Evolutionary conservation across 2,113 vertebrate species (phyloP).

Genomic region (Calidris pugnax): DNA sequence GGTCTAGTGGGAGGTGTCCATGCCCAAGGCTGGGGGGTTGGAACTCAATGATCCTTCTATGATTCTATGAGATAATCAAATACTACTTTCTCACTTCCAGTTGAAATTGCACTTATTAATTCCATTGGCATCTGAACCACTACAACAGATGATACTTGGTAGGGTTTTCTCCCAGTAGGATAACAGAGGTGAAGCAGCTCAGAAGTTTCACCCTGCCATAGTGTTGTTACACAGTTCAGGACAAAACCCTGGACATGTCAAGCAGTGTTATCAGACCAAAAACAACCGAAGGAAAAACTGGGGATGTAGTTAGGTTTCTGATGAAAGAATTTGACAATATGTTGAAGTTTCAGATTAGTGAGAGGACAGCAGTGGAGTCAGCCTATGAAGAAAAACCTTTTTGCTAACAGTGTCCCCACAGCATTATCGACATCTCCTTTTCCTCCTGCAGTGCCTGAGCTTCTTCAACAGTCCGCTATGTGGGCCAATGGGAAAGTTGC

Average conservation of each 20-base stretch:
- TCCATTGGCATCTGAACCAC: not conserved
- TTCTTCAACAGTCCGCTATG: not conserved
- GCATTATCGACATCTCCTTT: not conserved
- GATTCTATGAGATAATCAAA: not conserved
- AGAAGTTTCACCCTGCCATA: not conserved
- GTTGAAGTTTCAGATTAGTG: not conserved
- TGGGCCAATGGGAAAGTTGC: not conserved
- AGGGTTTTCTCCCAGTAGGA: not conserved
- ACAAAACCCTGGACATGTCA: not conserved
- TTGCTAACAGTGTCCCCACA: not conserved
- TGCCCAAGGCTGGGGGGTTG: too few relatives aligned
- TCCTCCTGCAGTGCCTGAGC: not conserved
- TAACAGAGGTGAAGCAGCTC: not conserved
- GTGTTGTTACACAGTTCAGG: not conserved
- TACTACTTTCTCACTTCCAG: not conserved
- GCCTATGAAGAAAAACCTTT: not conserved
- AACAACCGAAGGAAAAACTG: not conserved
- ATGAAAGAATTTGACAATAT: not conserved
- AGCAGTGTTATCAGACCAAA: not conserved
- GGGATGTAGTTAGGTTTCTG: not conserved
- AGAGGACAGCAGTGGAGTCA: not conserved
- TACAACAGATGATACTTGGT: not conserved
- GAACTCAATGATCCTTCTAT: too few relatives aligned
- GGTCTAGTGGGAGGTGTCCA: too few relatives aligned
- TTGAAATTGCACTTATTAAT: not conserved